Evolutionary conservation across 2,113 vertebrate genomes (phyloP).

Genomic region (Pseudorectes ferrugineus): DNA sequence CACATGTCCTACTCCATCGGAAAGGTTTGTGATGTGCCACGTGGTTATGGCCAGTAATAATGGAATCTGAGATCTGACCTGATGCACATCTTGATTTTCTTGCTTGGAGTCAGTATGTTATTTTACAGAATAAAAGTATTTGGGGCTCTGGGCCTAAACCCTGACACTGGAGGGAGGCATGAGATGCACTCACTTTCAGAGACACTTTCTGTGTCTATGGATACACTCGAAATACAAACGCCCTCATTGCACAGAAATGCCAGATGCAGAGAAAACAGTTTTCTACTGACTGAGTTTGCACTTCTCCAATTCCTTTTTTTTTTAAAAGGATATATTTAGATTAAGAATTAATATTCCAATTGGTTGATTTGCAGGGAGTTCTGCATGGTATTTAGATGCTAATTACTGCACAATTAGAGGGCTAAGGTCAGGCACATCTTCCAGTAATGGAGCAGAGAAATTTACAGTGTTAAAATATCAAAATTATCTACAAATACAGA

Average conservation of each 20-base stretch:
- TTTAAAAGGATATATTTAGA: conserved; percentile 57
- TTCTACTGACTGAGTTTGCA: conserved; percentile 48
- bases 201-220: background rate
- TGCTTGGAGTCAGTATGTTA: background rate
- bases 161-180: background rate
- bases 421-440: conserved; percentile 69
- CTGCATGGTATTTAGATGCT: conserved; percentile 61
- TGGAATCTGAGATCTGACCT: background rate
- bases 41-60: conserved; percentile 18
- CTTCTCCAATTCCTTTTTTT: background rate
- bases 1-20: background rate
- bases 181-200: background rate
- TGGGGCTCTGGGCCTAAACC: background rate
- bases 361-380: conserved; percentile 64
- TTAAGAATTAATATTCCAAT: conserved; percentile 60
- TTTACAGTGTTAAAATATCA: conserved; percentile 40
- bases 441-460: conserved; percentile 57
- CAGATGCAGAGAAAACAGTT: background rate
- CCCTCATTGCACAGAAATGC: background rate
- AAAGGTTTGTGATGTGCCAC: conserved; percentile 9
- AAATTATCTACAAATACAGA: conserved; percentile 27
- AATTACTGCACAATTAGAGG: conserved; percentile 73
- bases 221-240: background rate
- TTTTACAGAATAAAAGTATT: background rate
- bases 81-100: background rate